Evolutionary conservation across 2,113 vertebrate genomes (phyloP), one percentile per base, ranked within the genome.

Genomic region (Neofelis nebulosa): DNA sequence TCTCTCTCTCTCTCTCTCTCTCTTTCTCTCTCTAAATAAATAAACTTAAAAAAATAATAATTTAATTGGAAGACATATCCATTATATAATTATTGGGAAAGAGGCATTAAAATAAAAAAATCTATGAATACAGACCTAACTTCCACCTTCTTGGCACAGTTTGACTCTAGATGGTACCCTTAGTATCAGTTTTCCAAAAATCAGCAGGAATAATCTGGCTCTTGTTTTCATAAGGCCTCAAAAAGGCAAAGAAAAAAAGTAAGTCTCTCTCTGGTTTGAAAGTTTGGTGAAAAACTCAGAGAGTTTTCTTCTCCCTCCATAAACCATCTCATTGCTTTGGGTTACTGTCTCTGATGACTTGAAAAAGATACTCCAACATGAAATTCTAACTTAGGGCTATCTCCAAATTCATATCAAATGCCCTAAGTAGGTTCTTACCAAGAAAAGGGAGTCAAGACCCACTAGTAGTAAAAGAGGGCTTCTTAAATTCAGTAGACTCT

Each of bases 371-470:
- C 52, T 94, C 61, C 45, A 65, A 76, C 5, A 4, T 91, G 65
- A 97, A 95, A 88, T 94, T 94, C 48, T 94, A 69, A 63, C 38
- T 65, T 92, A 71, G 29, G 29, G 36, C 65, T 96, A 68, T 69
- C 86, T 97, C 92, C 57, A 95, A 74, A 76, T 78, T 95, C 57
- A 27, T 96, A 95, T 63, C 90, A 91, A 74, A 96, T 97, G 80
- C 74, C 68, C 90, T 97, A 41, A 65, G 81, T 73, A 33, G 78
- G 90, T 92, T 92, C 19, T 3, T 80, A 15, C 25, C 73, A 12
- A 94, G 38, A 13, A 95, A 95, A 96, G 41, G 78, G 71, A 71
- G 55, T 95, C 71, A 91, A 81, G 29, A 52, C 66, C 36, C 27
- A 82, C 8, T 33, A 52, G 33, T 36, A 52, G 11, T 81, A 61